Evolutionary conservation across 2,888 invertebrate species (phyloP).

Genomic region (Notodonta ziczac): DNA sequence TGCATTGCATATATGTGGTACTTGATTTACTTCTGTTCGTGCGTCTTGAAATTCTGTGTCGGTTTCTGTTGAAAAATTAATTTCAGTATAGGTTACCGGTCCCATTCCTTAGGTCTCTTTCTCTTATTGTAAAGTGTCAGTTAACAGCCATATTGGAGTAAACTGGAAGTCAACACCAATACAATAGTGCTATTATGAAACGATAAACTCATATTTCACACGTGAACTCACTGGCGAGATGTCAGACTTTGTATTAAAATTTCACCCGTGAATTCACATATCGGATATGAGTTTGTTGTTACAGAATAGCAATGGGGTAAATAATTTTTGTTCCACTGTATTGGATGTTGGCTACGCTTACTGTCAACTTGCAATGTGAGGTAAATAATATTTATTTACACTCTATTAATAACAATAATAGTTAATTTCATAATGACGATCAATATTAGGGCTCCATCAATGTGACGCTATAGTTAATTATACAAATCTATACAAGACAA

Average conservation of each 20-base stretch:
- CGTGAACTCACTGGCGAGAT: no score
- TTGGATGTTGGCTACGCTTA: not conserved
- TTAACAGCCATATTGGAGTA: no score
- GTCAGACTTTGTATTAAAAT: no score
- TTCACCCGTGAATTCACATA: no score
- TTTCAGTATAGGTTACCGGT: not conserved
- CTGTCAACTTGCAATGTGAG: not conserved
- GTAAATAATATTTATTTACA: not conserved
- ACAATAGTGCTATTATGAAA: no score
- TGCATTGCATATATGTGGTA: conserved; percentile 51
- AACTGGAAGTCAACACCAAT: no score
- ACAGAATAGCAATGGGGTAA: no score
- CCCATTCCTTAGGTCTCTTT: no score
- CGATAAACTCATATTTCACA: no score
- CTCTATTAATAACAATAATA: not conserved
- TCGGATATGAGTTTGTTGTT: no score
- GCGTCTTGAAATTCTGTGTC: conserved; percentile 75
- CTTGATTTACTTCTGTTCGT: conserved; percentile 50
- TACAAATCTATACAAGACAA: not conserved
- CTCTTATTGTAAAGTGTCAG: no score
- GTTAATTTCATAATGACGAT: not conserved
- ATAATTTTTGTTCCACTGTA: not conserved
- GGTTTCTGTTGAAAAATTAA: conserved; percentile 56
- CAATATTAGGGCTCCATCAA: not conserved
- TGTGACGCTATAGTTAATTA: not conserved